Conservation (phyloP, 2,888 invertebrate species). For the Bombylius discolor region DNA sequence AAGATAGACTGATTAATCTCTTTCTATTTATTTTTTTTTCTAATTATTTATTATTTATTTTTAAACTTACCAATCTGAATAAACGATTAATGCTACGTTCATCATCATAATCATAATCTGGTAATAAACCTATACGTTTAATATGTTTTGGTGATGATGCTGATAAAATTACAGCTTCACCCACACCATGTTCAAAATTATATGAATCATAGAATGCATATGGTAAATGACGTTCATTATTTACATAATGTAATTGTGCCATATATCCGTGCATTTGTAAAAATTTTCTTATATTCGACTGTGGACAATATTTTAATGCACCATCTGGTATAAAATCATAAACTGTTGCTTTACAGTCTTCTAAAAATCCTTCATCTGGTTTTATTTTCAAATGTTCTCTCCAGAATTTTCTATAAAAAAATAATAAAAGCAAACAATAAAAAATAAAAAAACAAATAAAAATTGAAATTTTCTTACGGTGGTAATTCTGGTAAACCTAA, state of each 20-base stretch:
- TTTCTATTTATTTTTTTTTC: too few species aligned
- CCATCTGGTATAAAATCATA: constrained; percentile 32
- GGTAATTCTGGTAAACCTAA: constrained; percentile 1
- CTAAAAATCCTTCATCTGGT: constrained; percentile 24
- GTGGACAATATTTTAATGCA: constrained; percentile 30
- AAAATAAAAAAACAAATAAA: background rate
- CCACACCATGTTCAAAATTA: constrained; percentile 29
- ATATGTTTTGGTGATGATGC: constrained; percentile 58
- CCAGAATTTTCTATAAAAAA: background rate
- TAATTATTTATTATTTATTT: too few species aligned
- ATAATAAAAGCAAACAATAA: background rate
- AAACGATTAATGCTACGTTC: constrained; percentile 50
- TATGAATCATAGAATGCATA: constrained; percentile 32
- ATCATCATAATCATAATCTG: constrained; percentile 48
- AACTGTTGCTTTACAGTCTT: constrained; percentile 29
- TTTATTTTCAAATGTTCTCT: constrained; percentile 25
- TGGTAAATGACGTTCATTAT: constrained; percentile 25
- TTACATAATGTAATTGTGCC: constrained; percentile 30
- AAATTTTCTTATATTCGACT: constrained; percentile 31
- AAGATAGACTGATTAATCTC: too few species aligned
- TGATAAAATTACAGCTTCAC: constrained; percentile 36
- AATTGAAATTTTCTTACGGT: background rate
- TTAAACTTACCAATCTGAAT: constrained; percentile 25
- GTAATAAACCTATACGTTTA: constrained; percentile 48
- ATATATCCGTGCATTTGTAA: constrained; percentile 35